These are phyloP conservation scores for Cryptophagus acutangulus DNA, from an alignment of 2,888 invertebrate species.

Conservation along the genomic window DNA sequence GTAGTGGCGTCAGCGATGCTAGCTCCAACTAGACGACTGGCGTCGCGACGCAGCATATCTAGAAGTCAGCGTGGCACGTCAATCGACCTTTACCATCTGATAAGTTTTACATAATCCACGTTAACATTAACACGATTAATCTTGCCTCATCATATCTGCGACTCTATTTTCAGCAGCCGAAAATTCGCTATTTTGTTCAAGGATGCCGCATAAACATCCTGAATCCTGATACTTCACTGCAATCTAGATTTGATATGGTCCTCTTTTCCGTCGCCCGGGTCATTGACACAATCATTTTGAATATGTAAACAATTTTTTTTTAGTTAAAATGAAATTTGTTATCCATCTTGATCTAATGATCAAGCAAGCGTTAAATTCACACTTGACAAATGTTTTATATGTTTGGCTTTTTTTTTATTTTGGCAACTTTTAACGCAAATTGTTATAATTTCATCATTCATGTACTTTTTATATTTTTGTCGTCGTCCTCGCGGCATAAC, in stretches of 20 bases:
- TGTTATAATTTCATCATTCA: too few relatives aligned
- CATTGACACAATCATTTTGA: slow-evolving; percentile 27
- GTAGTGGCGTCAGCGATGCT: slow-evolving; percentile 28
- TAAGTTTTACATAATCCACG: not conserved
- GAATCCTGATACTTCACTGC: slow-evolving; percentile 10
- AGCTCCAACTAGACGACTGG: slow-evolving; percentile 37
- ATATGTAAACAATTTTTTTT: slow-evolving; percentile 30
- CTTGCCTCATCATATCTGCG: too few relatives aligned
- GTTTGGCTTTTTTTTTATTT: too few relatives aligned
- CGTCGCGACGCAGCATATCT: slow-evolving; percentile 41
- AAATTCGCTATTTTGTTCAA: not conserved
- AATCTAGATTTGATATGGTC: slow-evolving; percentile 29
- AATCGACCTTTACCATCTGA: not conserved
- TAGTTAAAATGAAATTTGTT: slow-evolving; percentile 9
- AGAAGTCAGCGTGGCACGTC: slow-evolving; percentile 32
- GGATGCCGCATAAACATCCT: not conserved
- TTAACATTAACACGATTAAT: not conserved
- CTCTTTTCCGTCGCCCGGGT: slow-evolving; percentile 24
- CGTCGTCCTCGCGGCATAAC: too few relatives aligned
- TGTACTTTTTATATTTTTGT: too few relatives aligned
- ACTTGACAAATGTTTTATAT: too few relatives aligned
- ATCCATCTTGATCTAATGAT: not conserved
- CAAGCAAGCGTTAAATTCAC: slow-evolving; percentile 6
- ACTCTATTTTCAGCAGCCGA: too few relatives aligned
- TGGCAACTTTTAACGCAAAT: too few relatives aligned